phyloP scores from a whole-genome alignment of 2,797 vertebrate genomes.

The Gallinago solitaria region DNA sequence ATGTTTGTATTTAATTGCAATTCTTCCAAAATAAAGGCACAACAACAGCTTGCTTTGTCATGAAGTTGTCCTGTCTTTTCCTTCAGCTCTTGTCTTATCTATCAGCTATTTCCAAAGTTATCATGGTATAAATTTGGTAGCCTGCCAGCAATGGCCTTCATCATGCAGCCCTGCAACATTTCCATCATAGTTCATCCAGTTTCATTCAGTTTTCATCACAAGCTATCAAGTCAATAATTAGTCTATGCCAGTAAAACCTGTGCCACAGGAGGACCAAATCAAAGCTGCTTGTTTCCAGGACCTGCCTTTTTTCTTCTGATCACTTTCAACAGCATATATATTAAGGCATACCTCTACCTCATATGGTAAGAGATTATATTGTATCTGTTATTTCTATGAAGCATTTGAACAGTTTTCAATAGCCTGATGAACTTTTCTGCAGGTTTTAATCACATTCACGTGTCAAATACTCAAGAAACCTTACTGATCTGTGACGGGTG shows the following conservation, averaged over 20 bases:
- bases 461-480: not conserved
- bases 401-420: not conserved
- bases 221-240: not conserved
- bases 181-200: not conserved
- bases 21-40: not conserved
- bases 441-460: not conserved
- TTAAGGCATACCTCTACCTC: not conserved
- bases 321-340: fast-evolving
- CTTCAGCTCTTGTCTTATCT: not conserved
- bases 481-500: not conserved
- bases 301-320: not conserved
- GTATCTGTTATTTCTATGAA: not conserved
- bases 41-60: not conserved
- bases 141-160: not conserved
- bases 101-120: not conserved
- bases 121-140: not conserved
- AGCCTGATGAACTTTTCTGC: not conserved
- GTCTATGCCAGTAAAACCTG: not conserved
- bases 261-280: not conserved
- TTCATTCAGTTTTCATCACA: not conserved
- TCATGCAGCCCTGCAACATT: not conserved
- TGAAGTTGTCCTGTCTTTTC: not conserved
- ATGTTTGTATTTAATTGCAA: not conserved
- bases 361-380: fast-evolving
- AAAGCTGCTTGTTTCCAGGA: not conserved